Percentiles rank a stretch among this genome's conserved stretches.
Evolutionary conservation across 2,797 vertebrate genomes (phyloP).

Genomic region (Smutsia gigantea): DNA sequence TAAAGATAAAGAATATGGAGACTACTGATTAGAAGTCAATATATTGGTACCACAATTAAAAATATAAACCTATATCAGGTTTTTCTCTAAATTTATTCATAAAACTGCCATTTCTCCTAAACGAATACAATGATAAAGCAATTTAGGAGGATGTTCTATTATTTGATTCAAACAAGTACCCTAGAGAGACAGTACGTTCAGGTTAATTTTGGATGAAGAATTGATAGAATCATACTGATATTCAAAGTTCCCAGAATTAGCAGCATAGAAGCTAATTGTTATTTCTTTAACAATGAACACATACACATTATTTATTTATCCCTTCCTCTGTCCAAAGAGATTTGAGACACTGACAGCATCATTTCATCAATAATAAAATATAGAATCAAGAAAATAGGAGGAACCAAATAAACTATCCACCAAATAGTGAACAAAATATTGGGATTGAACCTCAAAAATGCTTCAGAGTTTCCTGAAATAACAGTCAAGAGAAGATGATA

Average conservation of each 20-base stretch:
- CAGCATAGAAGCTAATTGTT: neutral
- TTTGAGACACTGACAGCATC: neutral
- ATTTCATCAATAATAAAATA: slow-evolving; percentile 39
- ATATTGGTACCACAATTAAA: neutral
- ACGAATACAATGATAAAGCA: neutral
- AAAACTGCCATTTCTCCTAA: neutral
- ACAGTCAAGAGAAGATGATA: neutral
- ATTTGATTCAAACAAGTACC: neutral
- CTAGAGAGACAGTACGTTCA: neutral
- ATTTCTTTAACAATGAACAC: neutral
- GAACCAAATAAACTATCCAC: neutral
- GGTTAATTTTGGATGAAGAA: neutral
- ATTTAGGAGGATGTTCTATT: neutral
- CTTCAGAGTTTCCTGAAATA: slow-evolving; percentile 5
- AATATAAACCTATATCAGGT: neutral
- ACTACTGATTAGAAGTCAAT: neutral
- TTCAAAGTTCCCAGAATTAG: slow-evolving; percentile 33
- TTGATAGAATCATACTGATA: neutral
- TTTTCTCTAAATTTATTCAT: neutral
- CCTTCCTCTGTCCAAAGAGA: neutral
- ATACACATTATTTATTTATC: neutral
- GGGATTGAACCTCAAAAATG: neutral
- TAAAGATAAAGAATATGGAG: neutral
- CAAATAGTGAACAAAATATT: neutral
- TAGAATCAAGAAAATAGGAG: neutral